Percentiles rank a stretch among this genome's conserved stretches.
phyloP scores from a whole-genome alignment of 2,113 vertebrate genomes.

The Macquaria ambigua region DNA sequence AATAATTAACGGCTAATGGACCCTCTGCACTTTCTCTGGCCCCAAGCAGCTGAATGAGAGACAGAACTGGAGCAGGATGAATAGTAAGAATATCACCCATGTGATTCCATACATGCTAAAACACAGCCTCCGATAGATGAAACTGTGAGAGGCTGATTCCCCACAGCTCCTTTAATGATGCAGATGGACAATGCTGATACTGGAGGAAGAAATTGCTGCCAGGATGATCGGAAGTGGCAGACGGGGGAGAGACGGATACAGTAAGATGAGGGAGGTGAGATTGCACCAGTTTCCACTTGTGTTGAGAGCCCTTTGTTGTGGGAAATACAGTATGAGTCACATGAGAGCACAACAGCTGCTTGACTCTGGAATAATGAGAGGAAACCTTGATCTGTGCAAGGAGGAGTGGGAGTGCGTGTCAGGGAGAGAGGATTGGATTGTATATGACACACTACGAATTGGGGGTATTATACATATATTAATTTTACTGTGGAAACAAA shows the following conservation, averaged over 20 bases:
- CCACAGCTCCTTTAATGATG: slow-evolving; percentile 12
- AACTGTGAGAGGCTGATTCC: slow-evolving; percentile 39
- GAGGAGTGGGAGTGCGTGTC: slow-evolving; percentile 16
- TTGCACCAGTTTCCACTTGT: slow-evolving; percentile 14
- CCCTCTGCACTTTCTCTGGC: slow-evolving; percentile 24
- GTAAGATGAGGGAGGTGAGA: slow-evolving; percentile 6
- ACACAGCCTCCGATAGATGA: slow-evolving; percentile 19
- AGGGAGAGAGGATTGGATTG: slow-evolving; percentile 26
- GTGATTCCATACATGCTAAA: slow-evolving; percentile 26
- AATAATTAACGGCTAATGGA: slow-evolving; percentile 55
- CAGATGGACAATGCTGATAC: slow-evolving; percentile 27
- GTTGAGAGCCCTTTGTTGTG: slow-evolving; percentile 41
- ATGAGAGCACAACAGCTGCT: slow-evolving; percentile 58
- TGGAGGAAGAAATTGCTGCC: slow-evolving; percentile 19
- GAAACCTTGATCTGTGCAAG: slow-evolving; percentile 48
- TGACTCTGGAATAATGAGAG: slow-evolving; percentile 44
- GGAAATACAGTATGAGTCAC: slow-evolving; percentile 56
- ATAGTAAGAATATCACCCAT: slow-evolving; percentile 24
- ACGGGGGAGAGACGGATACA: slow-evolving; percentile 1
- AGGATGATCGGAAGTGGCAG: slow-evolving; percentile 5
- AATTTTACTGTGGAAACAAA: slow-evolving; percentile 18
- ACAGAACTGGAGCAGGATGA: slow-evolving; percentile 31
- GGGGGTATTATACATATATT: slow-evolving; percentile 31
- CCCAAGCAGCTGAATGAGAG: slow-evolving; percentile 30
- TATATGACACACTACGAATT: slow-evolving; percentile 38